Evolutionary conservation across 37 sponge, comb jelly and placozoan genomes (phyloP), one percentile per base, ranked within the genome.

Genomic region (Ephydatia muelleri): DNA sequence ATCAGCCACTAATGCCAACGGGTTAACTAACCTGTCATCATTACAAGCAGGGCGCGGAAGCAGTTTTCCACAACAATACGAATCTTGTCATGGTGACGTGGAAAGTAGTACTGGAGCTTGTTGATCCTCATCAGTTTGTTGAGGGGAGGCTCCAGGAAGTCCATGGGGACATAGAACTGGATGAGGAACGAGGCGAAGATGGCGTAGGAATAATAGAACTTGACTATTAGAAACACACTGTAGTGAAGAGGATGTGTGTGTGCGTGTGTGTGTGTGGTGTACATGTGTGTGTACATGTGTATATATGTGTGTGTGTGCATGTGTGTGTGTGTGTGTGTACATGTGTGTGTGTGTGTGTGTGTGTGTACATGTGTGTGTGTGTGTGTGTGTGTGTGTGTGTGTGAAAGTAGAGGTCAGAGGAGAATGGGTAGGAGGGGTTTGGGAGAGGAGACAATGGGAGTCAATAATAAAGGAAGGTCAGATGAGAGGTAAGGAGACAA

Each of bases 91-190:
- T 80, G 68, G 40, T 72, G 57, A 28, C 40, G 40, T 14, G 80
- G 87, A 47, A 74, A 86, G 25, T 47, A 16, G 39, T 73, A 73
- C 13, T 6, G 16, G 12, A 72, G 76, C n/a, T 40, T 34, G 49
- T 82, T 68, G 36, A 91, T n/a, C 21, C 78, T 83, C 35, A 92
- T 0, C 2, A 30, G 9, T 47, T 65, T 40, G 32, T 72, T 77
- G 25, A 93, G 25, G 5, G 79, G 78, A 2, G 84, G 84, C 76
- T 93, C 93, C 71, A 93, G 65, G 81, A 93, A 84, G 81, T 93
- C 90, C 90, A 89, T 83, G 30, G 94, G 94, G 23, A 93, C 94
- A 84, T 93, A 93, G 76, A 93, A 93, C 79, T 90, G 91, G n/a
- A 93, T 57, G 49, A 80, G 65, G 49, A 77, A 90, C 1, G 91